Conservation (phyloP, 2,113 vertebrate species). For the Suncus etruscus region DNA sequence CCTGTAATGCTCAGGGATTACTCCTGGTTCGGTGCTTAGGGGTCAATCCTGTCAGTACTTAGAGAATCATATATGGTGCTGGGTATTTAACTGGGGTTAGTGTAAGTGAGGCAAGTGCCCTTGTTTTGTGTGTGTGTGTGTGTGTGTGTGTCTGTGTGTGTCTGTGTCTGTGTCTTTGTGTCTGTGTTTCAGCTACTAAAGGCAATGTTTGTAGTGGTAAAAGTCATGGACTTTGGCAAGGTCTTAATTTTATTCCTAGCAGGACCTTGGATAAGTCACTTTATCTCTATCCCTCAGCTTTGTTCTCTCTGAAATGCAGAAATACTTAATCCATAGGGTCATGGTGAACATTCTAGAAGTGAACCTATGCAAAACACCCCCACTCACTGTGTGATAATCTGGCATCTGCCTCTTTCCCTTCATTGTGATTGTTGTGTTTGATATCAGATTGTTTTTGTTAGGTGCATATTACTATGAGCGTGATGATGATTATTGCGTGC, state of each 20-base stretch:
- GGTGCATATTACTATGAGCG: too few species aligned
- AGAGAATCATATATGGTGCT: too few species aligned
- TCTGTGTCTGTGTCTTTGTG: too few species aligned
- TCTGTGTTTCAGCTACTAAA: not conserved
- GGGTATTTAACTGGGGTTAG: too few species aligned
- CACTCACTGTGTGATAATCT: not conserved
- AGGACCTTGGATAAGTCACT: not conserved
- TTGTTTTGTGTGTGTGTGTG: too few species aligned
- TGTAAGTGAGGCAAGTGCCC: too few species aligned
- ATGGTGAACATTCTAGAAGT: not conserved
- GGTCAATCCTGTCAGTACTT: too few species aligned
- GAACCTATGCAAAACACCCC: not conserved
- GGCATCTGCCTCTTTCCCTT: not conserved
- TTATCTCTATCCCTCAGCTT: slow-evolving; percentile 23
- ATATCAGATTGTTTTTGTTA: too few species aligned
- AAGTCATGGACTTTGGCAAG: not conserved
- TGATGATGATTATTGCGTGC: too few species aligned
- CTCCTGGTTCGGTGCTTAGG: too few species aligned
- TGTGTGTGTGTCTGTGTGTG: too few species aligned
- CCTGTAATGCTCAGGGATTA: too few species aligned
- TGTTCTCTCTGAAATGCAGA: not conserved
- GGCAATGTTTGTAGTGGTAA: not conserved
- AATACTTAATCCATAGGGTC: not conserved
- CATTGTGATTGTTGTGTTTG: not conserved
- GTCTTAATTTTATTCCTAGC: not conserved